Conservation (phyloP, 2,888 invertebrate species). For the Catocala sponsa region DNA sequence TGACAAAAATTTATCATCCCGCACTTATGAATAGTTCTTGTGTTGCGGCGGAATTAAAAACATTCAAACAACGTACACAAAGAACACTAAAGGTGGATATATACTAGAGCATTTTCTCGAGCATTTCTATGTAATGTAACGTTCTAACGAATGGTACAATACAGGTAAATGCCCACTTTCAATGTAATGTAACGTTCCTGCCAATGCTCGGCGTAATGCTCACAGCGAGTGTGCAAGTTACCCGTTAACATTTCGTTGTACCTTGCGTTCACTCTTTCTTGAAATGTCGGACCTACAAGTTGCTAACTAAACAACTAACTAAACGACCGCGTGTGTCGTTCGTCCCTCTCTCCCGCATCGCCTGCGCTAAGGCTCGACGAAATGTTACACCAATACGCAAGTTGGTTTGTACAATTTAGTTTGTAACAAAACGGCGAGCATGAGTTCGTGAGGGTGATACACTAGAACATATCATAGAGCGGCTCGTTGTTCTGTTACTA, state of each 20-base stretch:
- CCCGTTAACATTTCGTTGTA: conserved; percentile 22
- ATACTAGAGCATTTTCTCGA: conserved; percentile 9
- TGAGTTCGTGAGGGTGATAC: conserved; percentile 52
- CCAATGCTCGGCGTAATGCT: conserved; percentile 20
- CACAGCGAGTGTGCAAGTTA: conserved; percentile 17
- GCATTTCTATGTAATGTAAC: conserved; percentile 12
- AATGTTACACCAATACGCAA: conserved; percentile 2
- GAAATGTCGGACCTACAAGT: conserved; percentile 11
- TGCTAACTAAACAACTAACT: no score
- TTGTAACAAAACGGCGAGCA: not conserved
- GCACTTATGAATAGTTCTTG: no score
- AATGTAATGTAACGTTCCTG: conserved; percentile 22
- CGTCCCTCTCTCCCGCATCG: not conserved
- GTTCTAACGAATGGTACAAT: conserved; percentile 7
- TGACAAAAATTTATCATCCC: no score
- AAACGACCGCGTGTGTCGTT: no score
- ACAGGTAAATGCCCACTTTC: conserved; percentile 18
- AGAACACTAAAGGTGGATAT: conserved; percentile 5
- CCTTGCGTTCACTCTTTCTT: conserved; percentile 18
- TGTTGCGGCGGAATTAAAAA: no score
- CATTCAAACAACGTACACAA: no score
- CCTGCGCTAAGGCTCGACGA: not conserved
- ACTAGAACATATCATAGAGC: conserved; percentile 61
- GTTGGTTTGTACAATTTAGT: not conserved
- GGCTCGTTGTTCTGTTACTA: conserved; percentile 69